These are phyloP conservation scores for Adelosebastes latens DNA, from an alignment of 2,797 vertebrate genomes.

Conservation along the genomic window DNA sequence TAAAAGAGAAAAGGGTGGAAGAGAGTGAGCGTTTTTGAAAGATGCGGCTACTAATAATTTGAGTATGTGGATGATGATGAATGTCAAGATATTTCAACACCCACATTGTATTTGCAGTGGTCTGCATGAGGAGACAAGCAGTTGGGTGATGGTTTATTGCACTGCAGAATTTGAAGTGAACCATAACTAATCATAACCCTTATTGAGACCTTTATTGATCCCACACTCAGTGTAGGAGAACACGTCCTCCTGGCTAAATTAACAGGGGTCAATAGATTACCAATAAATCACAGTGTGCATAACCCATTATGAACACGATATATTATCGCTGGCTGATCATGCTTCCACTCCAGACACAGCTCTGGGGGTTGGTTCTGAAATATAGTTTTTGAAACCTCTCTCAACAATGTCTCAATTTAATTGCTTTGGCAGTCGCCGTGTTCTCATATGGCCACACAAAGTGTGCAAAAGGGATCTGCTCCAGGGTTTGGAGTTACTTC, in stretches of 20 bases:
- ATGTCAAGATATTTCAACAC: not conserved
- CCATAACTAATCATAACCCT: conserved; percentile 11
- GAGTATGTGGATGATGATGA: conserved; percentile 1
- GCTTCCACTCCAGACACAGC: conserved; percentile 9
- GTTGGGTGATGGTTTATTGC: conserved; percentile 9
- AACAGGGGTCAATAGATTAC: conserved; percentile 36
- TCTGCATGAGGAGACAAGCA: conserved; percentile 3
- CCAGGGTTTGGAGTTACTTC: conserved; percentile 52
- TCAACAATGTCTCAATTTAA: conserved; percentile 58
- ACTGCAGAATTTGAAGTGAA: conserved; percentile 17
- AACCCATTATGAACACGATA: conserved; percentile 1
- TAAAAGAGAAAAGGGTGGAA: conserved; percentile 3
- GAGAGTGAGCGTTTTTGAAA: conserved; percentile 7
- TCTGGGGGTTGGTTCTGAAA: conserved; percentile 37
- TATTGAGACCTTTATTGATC: conserved; percentile 34
- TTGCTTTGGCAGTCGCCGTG: conserved; percentile 48
- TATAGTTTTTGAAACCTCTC: conserved; percentile 40
- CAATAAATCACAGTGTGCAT: conserved; percentile 30
- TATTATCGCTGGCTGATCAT: conserved; percentile 5
- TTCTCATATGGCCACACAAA: conserved; percentile 53
- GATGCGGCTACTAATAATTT: not conserved
- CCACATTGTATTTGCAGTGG: not conserved
- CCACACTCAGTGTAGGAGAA: not conserved
- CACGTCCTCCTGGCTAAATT: conserved; percentile 8
- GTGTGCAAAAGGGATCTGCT: conserved; percentile 54